Percentiles rank a stretch among this genome's conserved stretches.
These are phyloP conservation scores for Trichonephila clavipes DNA, from an alignment of 1,140 invertebrate species.

Conservation along the genomic window DNA sequence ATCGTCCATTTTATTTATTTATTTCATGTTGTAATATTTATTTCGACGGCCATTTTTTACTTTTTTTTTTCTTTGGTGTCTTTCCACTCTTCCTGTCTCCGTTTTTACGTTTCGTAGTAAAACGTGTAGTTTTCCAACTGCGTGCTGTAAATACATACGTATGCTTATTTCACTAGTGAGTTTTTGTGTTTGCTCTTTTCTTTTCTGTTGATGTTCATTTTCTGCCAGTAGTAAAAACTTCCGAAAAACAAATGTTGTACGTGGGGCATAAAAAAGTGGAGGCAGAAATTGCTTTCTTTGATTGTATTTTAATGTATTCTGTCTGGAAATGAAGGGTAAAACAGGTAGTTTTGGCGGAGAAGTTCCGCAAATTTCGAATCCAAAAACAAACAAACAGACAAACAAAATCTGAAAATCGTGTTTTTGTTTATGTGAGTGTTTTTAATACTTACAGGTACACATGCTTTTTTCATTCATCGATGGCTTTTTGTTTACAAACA, in stretches of 20 bases:
- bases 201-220: constrained; percentile 3
- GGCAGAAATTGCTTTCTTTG: neutral
- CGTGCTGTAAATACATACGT: constrained; percentile 50
- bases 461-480: too few relatives aligned
- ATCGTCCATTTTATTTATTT: constrained; percentile 35
- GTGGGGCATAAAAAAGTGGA: neutral
- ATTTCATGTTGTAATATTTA: constrained; percentile 53
- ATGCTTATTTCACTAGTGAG: neutral
- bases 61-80: neutral
- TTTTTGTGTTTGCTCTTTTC: constrained; percentile 23
- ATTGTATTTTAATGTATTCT: neutral
- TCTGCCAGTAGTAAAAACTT: constrained; percentile 61
- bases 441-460: too few relatives aligned
- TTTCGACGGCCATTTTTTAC: constrained; percentile 32
- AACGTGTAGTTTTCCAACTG: neutral
- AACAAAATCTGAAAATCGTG: too few relatives aligned
- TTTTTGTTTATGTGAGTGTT: too few relatives aligned
- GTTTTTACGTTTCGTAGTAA: constrained; percentile 62
- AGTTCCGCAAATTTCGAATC: neutral
- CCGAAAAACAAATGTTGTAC: constrained; percentile 48
- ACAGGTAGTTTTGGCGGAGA: neutral
- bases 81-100: neutral
- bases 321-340: neutral
- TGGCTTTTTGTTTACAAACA: too few relatives aligned
- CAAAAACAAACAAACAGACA: too few relatives aligned